These are phyloP conservation scores for Petromus typicus DNA, from an alignment of 2,113 vertebrate genomes.

Conservation along the genomic window DNA sequence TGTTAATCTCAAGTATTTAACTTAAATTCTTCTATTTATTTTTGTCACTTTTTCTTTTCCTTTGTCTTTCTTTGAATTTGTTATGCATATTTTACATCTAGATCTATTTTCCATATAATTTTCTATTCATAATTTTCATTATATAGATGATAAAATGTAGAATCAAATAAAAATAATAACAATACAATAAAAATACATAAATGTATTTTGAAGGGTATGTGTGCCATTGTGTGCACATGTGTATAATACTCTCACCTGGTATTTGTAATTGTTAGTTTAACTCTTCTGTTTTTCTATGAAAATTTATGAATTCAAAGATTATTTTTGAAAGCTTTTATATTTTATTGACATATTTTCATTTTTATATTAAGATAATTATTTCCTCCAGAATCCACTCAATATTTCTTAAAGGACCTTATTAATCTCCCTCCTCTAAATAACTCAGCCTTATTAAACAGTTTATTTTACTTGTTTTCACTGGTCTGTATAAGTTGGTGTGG, in stretches of 20 bases:
- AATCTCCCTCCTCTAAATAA: not conserved
- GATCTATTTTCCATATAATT: not conserved
- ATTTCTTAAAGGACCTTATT: not conserved
- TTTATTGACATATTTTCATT: not conserved
- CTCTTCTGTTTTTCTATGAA: not conserved
- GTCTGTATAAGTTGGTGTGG: not conserved
- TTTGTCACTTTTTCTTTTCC: not conserved
- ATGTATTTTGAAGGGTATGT: not conserved
- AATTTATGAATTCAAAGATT: not conserved
- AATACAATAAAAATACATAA: not conserved
- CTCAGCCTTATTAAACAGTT: not conserved
- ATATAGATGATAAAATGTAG: not conserved
- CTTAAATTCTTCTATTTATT: not conserved
- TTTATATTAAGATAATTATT: constrained; percentile 15
- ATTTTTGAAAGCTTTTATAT: not conserved
- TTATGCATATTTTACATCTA: not conserved
- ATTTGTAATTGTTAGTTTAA: not conserved
- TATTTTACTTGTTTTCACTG: not conserved
- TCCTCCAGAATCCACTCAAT: not conserved
- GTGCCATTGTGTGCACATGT: not conserved
- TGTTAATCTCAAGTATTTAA: not conserved
- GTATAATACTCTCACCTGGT: not conserved
- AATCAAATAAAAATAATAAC: not conserved
- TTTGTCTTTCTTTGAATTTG: not conserved
- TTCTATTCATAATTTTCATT: not conserved